These are phyloP conservation scores for Trogon surrucura DNA, from an alignment of 2,113 vertebrate genomes.

Conservation along the genomic window DNA sequence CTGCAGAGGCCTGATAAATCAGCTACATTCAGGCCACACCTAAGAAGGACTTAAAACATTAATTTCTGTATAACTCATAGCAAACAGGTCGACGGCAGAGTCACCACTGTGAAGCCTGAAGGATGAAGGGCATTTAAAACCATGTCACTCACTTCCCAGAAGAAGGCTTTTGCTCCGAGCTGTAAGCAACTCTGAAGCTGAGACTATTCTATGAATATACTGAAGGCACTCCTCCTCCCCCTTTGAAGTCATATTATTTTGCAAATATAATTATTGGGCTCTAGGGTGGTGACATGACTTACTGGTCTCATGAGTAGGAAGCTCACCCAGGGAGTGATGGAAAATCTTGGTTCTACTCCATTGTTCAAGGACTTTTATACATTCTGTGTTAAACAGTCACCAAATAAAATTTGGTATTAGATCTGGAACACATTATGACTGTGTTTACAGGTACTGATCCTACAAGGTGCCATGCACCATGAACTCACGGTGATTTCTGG, in stretches of 20 bases:
- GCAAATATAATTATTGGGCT: conserved; percentile 23
- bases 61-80: background rate
- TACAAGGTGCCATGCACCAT: background rate
- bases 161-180: conserved; percentile 20
- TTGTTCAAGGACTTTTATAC: background rate
- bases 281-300: background rate
- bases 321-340: background rate
- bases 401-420: background rate
- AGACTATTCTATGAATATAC: background rate
- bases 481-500: background rate
- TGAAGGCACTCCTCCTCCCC: background rate
- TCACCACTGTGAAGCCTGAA: background rate
- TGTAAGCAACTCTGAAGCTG: background rate
- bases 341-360: background rate
- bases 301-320: background rate
- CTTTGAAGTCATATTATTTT: conserved; percentile 37
- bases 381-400: background rate
- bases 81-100: background rate
- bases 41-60: background rate
- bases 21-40: background rate
- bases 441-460: background rate
- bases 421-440: background rate
- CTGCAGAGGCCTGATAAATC: background rate
- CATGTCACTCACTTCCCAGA: background rate
- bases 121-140: background rate